Base-by-base conservation (phyloP, 2,797 vertebrate genomes). In the Intellagama lesueurii region DNA sequence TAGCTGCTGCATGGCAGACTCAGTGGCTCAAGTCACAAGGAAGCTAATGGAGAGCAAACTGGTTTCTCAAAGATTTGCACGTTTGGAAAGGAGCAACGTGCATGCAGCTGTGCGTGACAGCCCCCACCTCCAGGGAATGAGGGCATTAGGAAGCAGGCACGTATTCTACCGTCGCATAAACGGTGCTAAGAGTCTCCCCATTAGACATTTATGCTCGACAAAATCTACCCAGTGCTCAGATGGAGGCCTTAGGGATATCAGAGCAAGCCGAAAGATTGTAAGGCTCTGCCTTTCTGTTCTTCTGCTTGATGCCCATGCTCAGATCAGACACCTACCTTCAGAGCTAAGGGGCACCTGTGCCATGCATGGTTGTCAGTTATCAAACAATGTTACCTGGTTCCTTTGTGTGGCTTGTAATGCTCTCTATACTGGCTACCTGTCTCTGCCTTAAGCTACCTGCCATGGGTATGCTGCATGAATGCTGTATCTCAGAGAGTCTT, bases 141-240 rank as follows among this genome's bases (percentile, higher is more conserved):
- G 52, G 47, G 80, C 90, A 90, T 90, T 89, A 88, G 86, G 91
- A 95, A 95, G 60, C 0, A 88, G 91, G 89, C 92, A 81, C 68
- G 94, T 93, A 94, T 90, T 94, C 92, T 91, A 91, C 91, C 89
- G 82, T 87, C 88, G 87, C 91, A 93, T 95, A 95, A 96, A 96
- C 1, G 89, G 87, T 86, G 85, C 94, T 94, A 96, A 95, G 95
- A 96, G 94, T 81, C 89, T 95, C 83, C 77, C 85, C 86, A 93
- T 95, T 93, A 93, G 77, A 94, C 91, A 95, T 94, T 94, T 89
- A 94, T 86, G 92, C 90, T 95, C 94, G 93, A 93, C 47, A 94
- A 95, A 96, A 91, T 84, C 84, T 90, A 88, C 87, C 91, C 92
- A 94, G 91, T 87, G 60, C 28, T 92, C 91, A 82, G 52, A 81